phyloP scores from a whole-genome alignment of 1,140 invertebrate genomes.

The Drosophila sp. region DNA sequence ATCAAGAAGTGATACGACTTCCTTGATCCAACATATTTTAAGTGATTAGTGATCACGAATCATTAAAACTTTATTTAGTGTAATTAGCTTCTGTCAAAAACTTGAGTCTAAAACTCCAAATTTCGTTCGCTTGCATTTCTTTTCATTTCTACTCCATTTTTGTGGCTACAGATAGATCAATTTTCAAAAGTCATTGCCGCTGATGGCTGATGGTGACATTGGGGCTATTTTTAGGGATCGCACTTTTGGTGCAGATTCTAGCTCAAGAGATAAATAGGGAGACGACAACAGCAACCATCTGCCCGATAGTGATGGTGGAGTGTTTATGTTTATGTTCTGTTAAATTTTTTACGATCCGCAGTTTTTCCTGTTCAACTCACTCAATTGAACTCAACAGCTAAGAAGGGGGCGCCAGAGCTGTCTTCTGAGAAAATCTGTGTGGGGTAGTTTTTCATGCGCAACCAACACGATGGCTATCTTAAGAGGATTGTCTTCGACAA shows the following conservation, averaged over 20 bases:
- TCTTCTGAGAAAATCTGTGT: constrained; percentile 55
- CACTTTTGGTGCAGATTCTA: constrained; percentile 26
- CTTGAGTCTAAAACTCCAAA: neutral
- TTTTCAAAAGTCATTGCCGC: constrained; percentile 37
- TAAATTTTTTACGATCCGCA: constrained; percentile 51
- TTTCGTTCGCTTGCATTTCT: neutral
- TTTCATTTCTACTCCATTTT: neutral
- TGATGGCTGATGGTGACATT: constrained; percentile 40
- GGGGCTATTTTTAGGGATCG: constrained; percentile 48
- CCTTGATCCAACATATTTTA: too few relatives aligned
- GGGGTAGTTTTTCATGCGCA: constrained; percentile 43
- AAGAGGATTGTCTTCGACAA: neutral
- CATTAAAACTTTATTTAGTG: neutral
- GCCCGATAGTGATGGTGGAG: constrained; percentile 20
- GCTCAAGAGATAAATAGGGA: constrained; percentile 6
- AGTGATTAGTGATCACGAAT: too few relatives aligned
- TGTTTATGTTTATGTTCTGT: constrained; percentile 52
- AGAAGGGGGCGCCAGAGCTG: neutral
- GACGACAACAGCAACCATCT: constrained; percentile 29
- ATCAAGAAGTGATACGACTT: too few relatives aligned
- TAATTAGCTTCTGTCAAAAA: too few relatives aligned
- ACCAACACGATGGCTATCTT: neutral
- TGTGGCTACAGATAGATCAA: neutral
- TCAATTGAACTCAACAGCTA: constrained; percentile 47
- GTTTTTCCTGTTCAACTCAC: constrained; percentile 26